Percentiles rank a stretch among this genome's conserved stretches.
phyloP scores from a whole-genome alignment of 2,113 vertebrate species.

The Stercorarius parasiticus region DNA sequence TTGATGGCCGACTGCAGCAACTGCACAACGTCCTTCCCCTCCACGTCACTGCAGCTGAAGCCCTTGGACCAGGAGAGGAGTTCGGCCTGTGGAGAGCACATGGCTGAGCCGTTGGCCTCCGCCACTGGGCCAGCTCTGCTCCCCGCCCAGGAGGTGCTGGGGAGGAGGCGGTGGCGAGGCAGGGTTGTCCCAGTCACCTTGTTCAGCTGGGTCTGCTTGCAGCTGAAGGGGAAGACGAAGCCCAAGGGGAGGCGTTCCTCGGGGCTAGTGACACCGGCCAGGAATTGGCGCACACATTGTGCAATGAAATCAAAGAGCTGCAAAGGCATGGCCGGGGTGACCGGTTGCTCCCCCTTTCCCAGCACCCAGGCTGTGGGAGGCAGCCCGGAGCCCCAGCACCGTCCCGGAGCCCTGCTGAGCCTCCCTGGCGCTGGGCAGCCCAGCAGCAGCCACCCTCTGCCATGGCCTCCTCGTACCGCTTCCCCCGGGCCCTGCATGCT shows the following conservation, averaged over 20 bases:
- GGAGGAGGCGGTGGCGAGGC: not conserved
- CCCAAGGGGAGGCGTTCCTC: constrained; percentile 74
- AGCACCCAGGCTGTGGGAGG: not conserved
- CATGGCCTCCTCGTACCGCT: constrained; percentile 64
- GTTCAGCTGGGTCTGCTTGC: constrained; percentile 77
- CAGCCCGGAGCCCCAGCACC: not conserved
- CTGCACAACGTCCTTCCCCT: constrained; percentile 81
- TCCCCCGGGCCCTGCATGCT: constrained; percentile 75
- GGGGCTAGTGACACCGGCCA: not conserved
- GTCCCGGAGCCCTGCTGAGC: rapidly evolving
- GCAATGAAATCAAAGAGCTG: constrained; percentile 89
- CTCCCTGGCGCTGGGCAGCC: not conserved
- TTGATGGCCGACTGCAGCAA: constrained; percentile 80
- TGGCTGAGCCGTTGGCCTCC: rapidly evolving
- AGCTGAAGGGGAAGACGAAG: constrained; percentile 88
- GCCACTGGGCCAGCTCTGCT: rapidly evolving
- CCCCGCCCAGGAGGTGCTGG: not conserved
- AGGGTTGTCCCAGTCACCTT: constrained; percentile 70
- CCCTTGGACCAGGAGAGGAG: constrained; percentile 89
- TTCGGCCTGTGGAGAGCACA: constrained; percentile 71
- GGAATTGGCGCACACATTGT: constrained; percentile 74
- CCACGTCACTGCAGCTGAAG: constrained; percentile 80
- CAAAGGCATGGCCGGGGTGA: not conserved
- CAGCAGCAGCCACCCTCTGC: not conserved
- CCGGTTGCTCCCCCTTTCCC: not conserved